Conservation (phyloP, 2,888 invertebrate species). For the Andrena trimmerana region DNA sequence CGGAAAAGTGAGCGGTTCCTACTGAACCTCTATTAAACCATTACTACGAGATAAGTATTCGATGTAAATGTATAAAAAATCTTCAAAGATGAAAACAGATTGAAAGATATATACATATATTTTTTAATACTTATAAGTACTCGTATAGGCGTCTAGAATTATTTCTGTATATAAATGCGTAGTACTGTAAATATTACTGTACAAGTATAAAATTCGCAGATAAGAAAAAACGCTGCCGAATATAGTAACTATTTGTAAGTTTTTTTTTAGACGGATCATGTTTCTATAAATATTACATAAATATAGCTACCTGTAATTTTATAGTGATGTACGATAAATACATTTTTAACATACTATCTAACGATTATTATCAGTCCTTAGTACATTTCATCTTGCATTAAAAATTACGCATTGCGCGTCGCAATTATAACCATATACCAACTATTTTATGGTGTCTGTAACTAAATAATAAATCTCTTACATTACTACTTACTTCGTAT, state of each 20-base stretch:
- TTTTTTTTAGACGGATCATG: conserved; percentile 61
- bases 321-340: conserved; percentile 60
- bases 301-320: conserved; percentile 59
- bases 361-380: conserved; percentile 51
- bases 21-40: conserved; percentile 20
- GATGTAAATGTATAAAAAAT: conserved; percentile 38
- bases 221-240: conserved; percentile 65
- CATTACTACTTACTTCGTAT: conserved; percentile 33
- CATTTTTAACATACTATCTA: conserved; percentile 47
- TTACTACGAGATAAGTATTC: conserved; percentile 38
- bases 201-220: conserved; percentile 58
- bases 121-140: conserved; percentile 64
- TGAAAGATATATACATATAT: conserved; percentile 40
- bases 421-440: conserved; percentile 27
- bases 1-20: conserved; percentile 5
- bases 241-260: conserved; percentile 65
- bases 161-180: conserved; percentile 58
- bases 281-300: conserved; percentile 64
- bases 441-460: conserved; percentile 5
- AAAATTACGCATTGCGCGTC: conserved; percentile 10
- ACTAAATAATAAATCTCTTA: conserved; percentile 13
- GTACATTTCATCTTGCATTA: conserved; percentile 28
- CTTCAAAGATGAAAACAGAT: conserved; percentile 36
- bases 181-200: conserved; percentile 69
- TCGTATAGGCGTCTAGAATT: conserved; percentile 59